Evolutionary conservation across 1,140 invertebrate genomes (phyloP), one percentile per base, ranked within the genome.

Genomic region (Drosophila micromelanica): DNA sequence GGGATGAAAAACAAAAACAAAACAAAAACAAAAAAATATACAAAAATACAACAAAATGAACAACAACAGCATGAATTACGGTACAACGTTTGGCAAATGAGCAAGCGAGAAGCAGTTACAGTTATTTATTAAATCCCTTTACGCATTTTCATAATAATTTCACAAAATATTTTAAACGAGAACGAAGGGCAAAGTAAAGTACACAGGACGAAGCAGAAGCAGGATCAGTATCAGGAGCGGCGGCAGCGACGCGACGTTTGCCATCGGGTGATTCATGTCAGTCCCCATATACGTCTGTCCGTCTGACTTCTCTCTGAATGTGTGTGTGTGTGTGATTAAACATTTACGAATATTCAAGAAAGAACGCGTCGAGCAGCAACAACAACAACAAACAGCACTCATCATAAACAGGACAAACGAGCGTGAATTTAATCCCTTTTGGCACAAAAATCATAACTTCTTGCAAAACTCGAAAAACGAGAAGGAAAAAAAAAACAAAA

Each of bases 51-150:
- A 59, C 13, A 68, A 75, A 78, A 27, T 5, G 4, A 27, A 27
- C 27, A 27, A 27, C 27, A 27, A 74, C 64, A 77, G 71, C 77
- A 81, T 86, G 82, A 86, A 76, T 82, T 81, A 87, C 82, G 82
- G 63, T 79, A 78, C 52, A 81, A 49, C 63, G 81, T 48, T 59
- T 70, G 61, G 80, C 80, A 71, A 84, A 75, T 79, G 78, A 86
- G 81, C 78, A 63, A 78, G 82, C 65, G 67, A 63, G 76, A 76
- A 90, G 80, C 89, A 91, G 90, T 91, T 86, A 91, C 80, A 90
- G 85, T 91, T 91, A 91, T 91, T 91, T 91, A 91, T 91, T 91
- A 90, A 91, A 91, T 91, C 90, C 90, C 90, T 91, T 91, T 91
- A 91, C 90, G 85, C 90, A 91, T 91, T 91, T 91, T 91, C 85